A percentile compares a stretch with the other conserved stretches of the same genome.
Evolutionary conservation across 2,113 vertebrate genomes (phyloP).

Genomic region (Pangasianodon hypophthalmus): DNA sequence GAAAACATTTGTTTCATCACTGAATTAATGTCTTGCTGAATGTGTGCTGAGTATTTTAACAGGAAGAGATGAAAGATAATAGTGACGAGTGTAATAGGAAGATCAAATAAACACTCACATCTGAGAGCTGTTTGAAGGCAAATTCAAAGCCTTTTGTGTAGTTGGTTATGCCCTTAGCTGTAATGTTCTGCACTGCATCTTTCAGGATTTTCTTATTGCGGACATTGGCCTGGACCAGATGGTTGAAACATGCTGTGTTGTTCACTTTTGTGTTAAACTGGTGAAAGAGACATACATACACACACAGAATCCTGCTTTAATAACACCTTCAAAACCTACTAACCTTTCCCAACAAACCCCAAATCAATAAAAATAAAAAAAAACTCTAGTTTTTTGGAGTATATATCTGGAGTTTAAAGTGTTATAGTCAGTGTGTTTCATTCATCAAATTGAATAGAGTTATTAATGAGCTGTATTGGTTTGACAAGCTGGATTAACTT

Average conservation of each 20-base stretch:
- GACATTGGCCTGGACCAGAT: slow-evolving; percentile 97
- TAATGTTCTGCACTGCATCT: slow-evolving; percentile 93
- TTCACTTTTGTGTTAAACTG: slow-evolving; percentile 97
- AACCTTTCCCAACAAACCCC: neutral
- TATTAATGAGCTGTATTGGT: neutral
- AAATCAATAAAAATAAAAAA: neutral
- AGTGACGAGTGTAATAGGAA: neutral
- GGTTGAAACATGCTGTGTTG: slow-evolving; percentile 93
- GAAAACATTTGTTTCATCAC: slow-evolving; percentile 11
- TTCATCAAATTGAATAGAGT: neutral
- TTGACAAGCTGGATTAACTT: slow-evolving; percentile 39
- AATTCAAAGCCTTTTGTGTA: slow-evolving; percentile 98
- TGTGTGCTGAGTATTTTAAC: neutral
- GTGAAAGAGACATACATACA: slow-evolving; percentile 24
- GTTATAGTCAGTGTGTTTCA: neutral
- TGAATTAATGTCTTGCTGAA: neutral
- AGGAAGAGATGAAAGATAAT: neutral
- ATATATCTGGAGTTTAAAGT: neutral
- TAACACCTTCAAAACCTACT: neutral
- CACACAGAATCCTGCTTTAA: slow-evolving; percentile 31
- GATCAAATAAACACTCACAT: slow-evolving; percentile 75
- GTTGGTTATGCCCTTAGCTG: slow-evolving; percentile 96
- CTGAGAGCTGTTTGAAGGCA: slow-evolving; percentile 92
- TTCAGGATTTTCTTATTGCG: slow-evolving; percentile 98
- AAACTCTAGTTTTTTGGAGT: neutral